Evolutionary conservation across 2,113 vertebrate species (phyloP), one percentile per base, ranked within the genome.

Genomic region (Dromas ardeola): DNA sequence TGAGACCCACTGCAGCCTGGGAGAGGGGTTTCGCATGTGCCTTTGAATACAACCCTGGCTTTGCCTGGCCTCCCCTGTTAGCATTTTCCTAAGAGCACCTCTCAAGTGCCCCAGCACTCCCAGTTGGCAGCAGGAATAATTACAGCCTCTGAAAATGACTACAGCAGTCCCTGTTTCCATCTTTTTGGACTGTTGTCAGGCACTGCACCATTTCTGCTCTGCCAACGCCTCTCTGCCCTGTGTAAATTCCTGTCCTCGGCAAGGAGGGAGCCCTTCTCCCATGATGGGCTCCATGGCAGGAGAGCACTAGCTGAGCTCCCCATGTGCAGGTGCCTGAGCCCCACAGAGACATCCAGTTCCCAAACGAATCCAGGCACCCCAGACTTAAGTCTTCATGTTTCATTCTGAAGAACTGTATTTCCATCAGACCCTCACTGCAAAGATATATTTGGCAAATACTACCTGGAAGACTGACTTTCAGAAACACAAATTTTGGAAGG

Each of bases 251-350:
- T 61, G 15, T 38, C 2, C 42, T 77, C 9, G 4, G 19, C 13
- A 70, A 50, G 20, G 17, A 59, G 42, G 43, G 22, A 87, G 7
- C 12, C 15, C 6, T 50, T 73, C 67, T 79, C 23, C 59, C 22
- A 8, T 5, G 5, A 29, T 2, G 14, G 22, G 13, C 7, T 63
- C 26, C 27, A 8, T 6, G 55, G 12, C 59, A 86, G 53, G 26
- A 55, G 38, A 56, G 13, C 4, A 4, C 34, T 86, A 59, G 38
- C 42, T 42, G 42, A 42, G 42, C 23, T 78, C 34, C 25, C 32
- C 0, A 29, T 5, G 7, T 15, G 16, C 3, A 9, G 1, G 8
- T 55, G 22, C 19, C 42, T n/a, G 30, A 74, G 45, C 56, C 52
- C n/a, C 18, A 16, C 47, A 53, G n/a, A 43, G 40, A 32, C 3